Evolutionary conservation across 35 echinoderm and acorn worm species (phyloP), one percentile per base, ranked within the genome.

Genomic region (Eucidaris tribuloides): DNA sequence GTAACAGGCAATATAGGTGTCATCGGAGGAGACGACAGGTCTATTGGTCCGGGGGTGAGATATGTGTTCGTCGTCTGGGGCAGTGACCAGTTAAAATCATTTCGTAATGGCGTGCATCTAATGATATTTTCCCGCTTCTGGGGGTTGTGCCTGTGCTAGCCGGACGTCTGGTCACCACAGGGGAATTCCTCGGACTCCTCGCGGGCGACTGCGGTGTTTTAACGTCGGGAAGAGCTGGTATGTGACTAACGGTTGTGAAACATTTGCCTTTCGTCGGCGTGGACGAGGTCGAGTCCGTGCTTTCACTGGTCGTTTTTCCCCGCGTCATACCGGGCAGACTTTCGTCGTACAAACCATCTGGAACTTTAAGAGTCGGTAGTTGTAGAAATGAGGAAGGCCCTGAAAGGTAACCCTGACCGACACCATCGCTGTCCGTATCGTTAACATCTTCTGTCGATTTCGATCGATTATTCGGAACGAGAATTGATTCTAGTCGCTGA

Each of bases 401-500:
- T 20, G 68, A 74, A 2, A 22, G 38, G 22, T 74, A 34, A 34
- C 61, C 61, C 37, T 74, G 68, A 74, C 7, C 38, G 35, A 74
- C 35, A 42, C 35, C 37, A 27, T 17, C 68, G 22, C n/a, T 27
- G 9, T 74, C 44, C 68, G 33, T 9, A 74, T 44, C 41, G 41
- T 45, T 84, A 17, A 48, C 45, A 45, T 84, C 82, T 9, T 42
- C 29, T 4, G 28, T 33, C 36, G 60, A 70, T 48, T 11, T 31
- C 3, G 42, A 11, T 34, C 23, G 34, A 33, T 52, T 45, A 20
- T 84, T 66, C 23, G 41, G 61, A 15, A 84, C 82, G 29, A 84
- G 61, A 46, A 43, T 44, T 3, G 82, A 84, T 31, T 60, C 41
- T 7, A 84, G 82, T n/a, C 65, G 62, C 45, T 84, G 62, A 48